A percentile compares a stretch with the other conserved stretches of the same genome.
phyloP scores from a whole-genome alignment of 2,113 vertebrate species.

The Xiphorhynchus elegans region DNA sequence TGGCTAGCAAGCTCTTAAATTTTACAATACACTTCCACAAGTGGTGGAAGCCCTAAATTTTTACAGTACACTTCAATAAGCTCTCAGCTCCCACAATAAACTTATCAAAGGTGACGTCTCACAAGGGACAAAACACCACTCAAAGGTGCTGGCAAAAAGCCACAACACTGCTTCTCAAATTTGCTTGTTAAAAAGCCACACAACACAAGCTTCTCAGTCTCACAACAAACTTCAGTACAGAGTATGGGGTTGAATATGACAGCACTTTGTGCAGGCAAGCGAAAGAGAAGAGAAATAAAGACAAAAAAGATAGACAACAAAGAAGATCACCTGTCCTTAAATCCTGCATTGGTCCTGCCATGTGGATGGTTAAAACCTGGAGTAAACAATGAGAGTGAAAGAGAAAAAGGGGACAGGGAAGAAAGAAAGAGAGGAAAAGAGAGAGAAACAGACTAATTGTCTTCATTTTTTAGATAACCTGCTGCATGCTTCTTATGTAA shows the following conservation, averaged over 20 bases:
- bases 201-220: not conserved
- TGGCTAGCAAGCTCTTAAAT: not conserved
- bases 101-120: not conserved
- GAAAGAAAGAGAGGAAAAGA: not conserved
- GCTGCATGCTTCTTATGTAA: not conserved
- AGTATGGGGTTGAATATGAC: not conserved
- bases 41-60: not conserved
- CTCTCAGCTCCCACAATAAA: not conserved
- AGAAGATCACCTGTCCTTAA: not conserved
- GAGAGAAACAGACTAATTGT: rapidly evolving
- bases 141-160: not conserved
- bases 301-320: not conserved
- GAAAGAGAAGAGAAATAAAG: not conserved
- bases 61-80: not conserved
- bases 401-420: not conserved
- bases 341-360: not conserved
- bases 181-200: not conserved
- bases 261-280: not conserved
- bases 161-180: not conserved
- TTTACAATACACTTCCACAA: not conserved
- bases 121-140: not conserved
- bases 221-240: not conserved
- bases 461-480: not conserved
- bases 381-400: not conserved
- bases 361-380: no score